Conservation (phyloP, 2,888 invertebrate genomes). For the Drosophila meridionalis region DNA sequence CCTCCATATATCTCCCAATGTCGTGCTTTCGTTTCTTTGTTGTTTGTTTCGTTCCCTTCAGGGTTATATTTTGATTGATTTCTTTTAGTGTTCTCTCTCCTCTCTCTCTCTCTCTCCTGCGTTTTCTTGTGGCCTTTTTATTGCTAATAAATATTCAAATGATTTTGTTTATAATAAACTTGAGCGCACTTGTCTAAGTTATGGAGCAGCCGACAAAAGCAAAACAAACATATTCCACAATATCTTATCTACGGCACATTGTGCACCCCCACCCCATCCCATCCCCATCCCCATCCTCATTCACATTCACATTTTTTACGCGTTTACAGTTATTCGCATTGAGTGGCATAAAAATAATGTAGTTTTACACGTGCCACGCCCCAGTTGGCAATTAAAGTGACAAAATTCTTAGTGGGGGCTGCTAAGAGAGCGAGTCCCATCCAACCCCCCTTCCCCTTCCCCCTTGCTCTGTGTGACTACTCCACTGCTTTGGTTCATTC, state of each 20-base stretch:
- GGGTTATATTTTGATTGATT: conserved; percentile 70
- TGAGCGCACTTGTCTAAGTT: conserved; percentile 36
- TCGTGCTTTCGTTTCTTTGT: conserved; percentile 5
- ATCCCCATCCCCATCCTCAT: neutral
- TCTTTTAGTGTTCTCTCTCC: conserved; percentile 31
- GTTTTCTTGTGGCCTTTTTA: conserved; percentile 19
- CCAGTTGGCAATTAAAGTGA: conserved; percentile 49
- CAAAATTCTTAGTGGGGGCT: conserved; percentile 16
- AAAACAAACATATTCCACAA: conserved; percentile 8
- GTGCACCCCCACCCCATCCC: neutral
- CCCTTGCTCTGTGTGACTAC: neutral
- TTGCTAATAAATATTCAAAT: conserved; percentile 70
- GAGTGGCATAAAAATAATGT: conserved; percentile 40
- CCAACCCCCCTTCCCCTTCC: neutral
- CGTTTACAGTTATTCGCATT: conserved; percentile 25
- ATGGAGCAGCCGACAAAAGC: neutral
- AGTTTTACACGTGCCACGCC: conserved; percentile 38
- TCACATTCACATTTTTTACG: conserved; percentile 7
- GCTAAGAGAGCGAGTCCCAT: neutral
- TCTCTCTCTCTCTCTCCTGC: too few species aligned
- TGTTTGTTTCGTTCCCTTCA: conserved; percentile 22
- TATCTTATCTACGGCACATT: conserved; percentile 37
- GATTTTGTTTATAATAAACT: conserved; percentile 75
- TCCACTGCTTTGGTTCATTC: conserved; percentile 47
- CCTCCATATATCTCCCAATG: conserved; percentile 25